Conservation (phyloP, 2,113 vertebrate species). For the Seriola rivoliana region DNA sequence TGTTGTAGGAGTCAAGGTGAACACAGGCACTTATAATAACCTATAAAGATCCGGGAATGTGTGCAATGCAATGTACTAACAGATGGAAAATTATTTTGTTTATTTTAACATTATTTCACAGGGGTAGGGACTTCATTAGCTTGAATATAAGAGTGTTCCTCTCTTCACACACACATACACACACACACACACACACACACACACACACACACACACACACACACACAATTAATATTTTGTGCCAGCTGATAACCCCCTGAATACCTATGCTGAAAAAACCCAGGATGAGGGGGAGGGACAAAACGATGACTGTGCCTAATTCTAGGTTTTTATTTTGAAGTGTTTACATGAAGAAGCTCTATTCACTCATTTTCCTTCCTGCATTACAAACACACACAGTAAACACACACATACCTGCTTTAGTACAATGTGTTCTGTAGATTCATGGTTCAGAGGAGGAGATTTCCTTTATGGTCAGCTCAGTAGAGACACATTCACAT, state of each 20-base stretch:
- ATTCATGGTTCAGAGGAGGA: slow-evolving; percentile 15
- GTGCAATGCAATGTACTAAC: slow-evolving; percentile 71
- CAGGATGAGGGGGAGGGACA: slow-evolving; percentile 42
- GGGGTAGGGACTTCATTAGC: slow-evolving; percentile 1
- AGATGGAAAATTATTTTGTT: slow-evolving; percentile 24
- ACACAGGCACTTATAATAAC: slow-evolving; percentile 57
- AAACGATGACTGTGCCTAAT: slow-evolving; percentile 78
- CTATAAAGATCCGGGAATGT: slow-evolving; percentile 66
- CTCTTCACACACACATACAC: slow-evolving; percentile 56
- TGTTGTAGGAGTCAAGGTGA: slow-evolving; percentile 12
- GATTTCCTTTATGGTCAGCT: slow-evolving; percentile 24
- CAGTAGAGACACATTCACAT: slow-evolving; percentile 36
- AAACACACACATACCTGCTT: slow-evolving; percentile 30
- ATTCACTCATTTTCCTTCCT: slow-evolving; percentile 22
- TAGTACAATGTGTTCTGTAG: neutral
- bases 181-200: slow-evolving; percentile 4
- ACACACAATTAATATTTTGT: slow-evolving; percentile 46
- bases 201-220: slow-evolving; percentile 30
- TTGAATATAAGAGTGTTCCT: slow-evolving; percentile 56
- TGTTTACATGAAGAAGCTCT: slow-evolving; percentile 80
- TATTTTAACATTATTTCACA: slow-evolving; percentile 39
- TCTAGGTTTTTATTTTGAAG: slow-evolving; percentile 71
- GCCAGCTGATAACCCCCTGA: slow-evolving; percentile 56
- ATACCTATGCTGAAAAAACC: slow-evolving; percentile 56
- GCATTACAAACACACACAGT: slow-evolving; percentile 33